phyloP scores from a whole-genome alignment of 2,888 invertebrate genomes.

The Drosophila mercatorum region DNA sequence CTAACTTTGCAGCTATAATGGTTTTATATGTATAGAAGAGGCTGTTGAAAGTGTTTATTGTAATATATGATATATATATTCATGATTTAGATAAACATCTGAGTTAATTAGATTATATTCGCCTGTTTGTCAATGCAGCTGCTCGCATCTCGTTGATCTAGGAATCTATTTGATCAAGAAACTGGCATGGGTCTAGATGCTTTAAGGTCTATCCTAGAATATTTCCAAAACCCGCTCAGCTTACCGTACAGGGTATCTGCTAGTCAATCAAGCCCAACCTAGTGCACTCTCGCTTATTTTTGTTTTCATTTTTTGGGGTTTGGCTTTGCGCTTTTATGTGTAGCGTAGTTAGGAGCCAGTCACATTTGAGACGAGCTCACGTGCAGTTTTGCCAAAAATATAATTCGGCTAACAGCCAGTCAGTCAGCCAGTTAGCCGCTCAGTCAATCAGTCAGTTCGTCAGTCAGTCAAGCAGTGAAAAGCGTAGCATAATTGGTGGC shows the following conservation, averaged over 20 bases:
- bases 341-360: slow-evolving; percentile 57
- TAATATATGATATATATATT: not conserved
- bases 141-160: not conserved
- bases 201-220: too few relatives aligned
- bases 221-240: not conserved
- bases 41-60: too few relatives aligned
- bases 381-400: slow-evolving; percentile 68
- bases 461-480: slow-evolving; percentile 6
- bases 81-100: not conserved
- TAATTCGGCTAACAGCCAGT: slow-evolving; percentile 12
- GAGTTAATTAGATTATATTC: too few relatives aligned
- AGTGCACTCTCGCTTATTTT: not conserved
- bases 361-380: slow-evolving; percentile 67
- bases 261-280: not conserved
- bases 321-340: slow-evolving; percentile 74
- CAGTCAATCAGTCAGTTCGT: slow-evolving; percentile 11
- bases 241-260: not conserved
- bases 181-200: not conserved
- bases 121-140: too few relatives aligned
- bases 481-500: slow-evolving; percentile 66
- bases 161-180: not conserved
- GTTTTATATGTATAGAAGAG: too few relatives aligned
- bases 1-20: not conserved
- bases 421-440: slow-evolving; percentile 8
- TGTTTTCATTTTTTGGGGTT: slow-evolving; percentile 9